These are phyloP conservation scores for Lasioglossum morio DNA, from an alignment of 2,888 invertebrate genomes.

Conservation along the genomic window DNA sequence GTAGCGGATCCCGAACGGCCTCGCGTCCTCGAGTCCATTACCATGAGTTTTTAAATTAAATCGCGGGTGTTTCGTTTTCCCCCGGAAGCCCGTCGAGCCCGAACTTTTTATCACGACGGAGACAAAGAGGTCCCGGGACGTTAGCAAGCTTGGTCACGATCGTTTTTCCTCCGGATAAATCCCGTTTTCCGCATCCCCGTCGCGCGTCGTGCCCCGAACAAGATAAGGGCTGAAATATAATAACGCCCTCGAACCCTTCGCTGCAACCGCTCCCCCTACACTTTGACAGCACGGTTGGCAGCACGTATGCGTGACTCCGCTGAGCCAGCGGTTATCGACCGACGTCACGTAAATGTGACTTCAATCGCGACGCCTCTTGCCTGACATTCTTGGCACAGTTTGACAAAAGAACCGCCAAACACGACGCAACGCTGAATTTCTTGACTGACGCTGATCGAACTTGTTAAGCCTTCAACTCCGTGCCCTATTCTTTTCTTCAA, in stretches of 20 bases:
- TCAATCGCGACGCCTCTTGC: neutral
- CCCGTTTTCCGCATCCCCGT: conserved; percentile 11
- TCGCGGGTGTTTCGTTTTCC: neutral
- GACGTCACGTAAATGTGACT: conserved; percentile 5
- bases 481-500: neutral
- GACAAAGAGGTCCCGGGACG: conserved; percentile 9
- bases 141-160: conserved; percentile 23
- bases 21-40: neutral
- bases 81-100: neutral
- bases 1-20: neutral
- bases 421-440: neutral
- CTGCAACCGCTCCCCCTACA: neutral
- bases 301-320: conserved; percentile 12
- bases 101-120: conserved; percentile 4
- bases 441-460: neutral
- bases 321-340: conserved; percentile 15
- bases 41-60: conserved; percentile 7
- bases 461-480: neutral
- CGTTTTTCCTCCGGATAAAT: conserved; percentile 37
- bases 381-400: neutral
- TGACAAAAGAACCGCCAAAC: neutral
- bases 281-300: neutral
- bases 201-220: conserved; percentile 8
- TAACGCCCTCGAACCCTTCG: conserved; percentile 6
- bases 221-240: conserved; percentile 41